phyloP scores from a whole-genome alignment of 2,888 invertebrate genomes.

The Andricus curvator region DNA sequence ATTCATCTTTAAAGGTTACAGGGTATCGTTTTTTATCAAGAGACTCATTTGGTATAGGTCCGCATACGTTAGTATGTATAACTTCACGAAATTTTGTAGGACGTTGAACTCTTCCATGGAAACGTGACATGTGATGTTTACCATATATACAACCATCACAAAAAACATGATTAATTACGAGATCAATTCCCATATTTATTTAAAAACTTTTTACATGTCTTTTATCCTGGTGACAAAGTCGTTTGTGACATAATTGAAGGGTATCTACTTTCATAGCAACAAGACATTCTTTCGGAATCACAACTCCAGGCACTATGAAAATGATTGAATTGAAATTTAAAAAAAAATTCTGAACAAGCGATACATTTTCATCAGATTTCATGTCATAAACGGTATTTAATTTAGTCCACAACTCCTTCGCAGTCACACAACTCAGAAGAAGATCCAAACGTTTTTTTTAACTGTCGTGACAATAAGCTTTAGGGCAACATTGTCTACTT shows the following conservation, averaged over 20 bases:
- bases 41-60: no score
- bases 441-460: slow-evolving; percentile 54
- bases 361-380: slow-evolving; percentile 50
- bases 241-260: slow-evolving; percentile 42
- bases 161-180: neutral
- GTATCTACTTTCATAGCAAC: neutral
- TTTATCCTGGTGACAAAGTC: neutral
- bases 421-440: slow-evolving; percentile 49
- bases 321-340: slow-evolving; percentile 16
- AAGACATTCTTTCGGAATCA: slow-evolving; percentile 28
- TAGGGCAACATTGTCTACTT: slow-evolving; percentile 36
- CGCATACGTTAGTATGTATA: neutral
- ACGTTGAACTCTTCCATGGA: neutral
- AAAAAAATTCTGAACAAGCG: slow-evolving; percentile 54
- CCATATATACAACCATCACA: neutral
- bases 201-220: no score
- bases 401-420: slow-evolving; percentile 52
- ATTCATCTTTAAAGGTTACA: no score
- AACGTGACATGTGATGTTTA: no score
- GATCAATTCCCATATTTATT: neutral
- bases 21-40: no score
- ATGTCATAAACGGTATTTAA: slow-evolving; percentile 52
- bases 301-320: slow-evolving; percentile 5
- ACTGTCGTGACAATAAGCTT: slow-evolving; percentile 54
- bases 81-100: neutral